These are phyloP conservation scores for Drosophila merina DNA, from an alignment of 2,888 invertebrate genomes.

Conservation along the genomic window DNA sequence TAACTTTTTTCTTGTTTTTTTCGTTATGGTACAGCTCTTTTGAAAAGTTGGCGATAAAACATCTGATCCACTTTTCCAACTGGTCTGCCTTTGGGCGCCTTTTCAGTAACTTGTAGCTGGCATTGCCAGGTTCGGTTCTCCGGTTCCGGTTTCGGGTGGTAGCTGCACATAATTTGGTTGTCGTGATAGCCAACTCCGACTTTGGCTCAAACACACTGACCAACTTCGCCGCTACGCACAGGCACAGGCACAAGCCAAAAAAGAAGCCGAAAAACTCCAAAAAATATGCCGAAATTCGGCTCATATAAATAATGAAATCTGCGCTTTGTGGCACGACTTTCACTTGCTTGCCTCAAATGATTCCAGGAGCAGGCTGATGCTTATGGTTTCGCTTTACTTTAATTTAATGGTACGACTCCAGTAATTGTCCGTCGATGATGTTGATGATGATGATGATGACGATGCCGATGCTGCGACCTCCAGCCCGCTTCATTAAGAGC, in stretches of 20 bases:
- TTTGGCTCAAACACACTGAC: constrained; percentile 54
- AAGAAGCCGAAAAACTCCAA: constrained; percentile 2
- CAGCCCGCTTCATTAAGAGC: constrained; percentile 40
- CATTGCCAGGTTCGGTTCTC: constrained; percentile 8
- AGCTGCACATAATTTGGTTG: constrained; percentile 48
- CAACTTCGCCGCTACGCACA: constrained; percentile 54
- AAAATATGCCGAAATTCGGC: constrained; percentile 17
- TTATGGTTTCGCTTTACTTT: constrained; percentile 12
- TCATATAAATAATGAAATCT: constrained; percentile 46
- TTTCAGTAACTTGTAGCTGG: constrained; percentile 1
- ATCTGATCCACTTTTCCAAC: constrained; percentile 70
- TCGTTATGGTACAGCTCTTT: neutral
- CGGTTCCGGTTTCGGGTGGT: constrained; percentile 51
- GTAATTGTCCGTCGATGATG: constrained; percentile 25
- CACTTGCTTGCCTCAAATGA: constrained; percentile 38
- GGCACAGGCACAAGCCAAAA: neutral
- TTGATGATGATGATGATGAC: constrained; percentile 26
- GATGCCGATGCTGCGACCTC: constrained; percentile 24
- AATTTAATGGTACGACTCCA: constrained; percentile 19
- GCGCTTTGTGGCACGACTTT: constrained; percentile 32
- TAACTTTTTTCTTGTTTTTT: constrained; percentile 8
- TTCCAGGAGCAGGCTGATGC: constrained; percentile 28
- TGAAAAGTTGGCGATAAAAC: constrained; percentile 57
- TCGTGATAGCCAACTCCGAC: constrained; percentile 49
- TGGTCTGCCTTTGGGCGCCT: constrained; percentile 27